A percentile compares a stretch with the other conserved stretches of the same genome.
Conservation (phyloP, 1,140 invertebrate genomes). For the Trissolcus basalis region DNA sequence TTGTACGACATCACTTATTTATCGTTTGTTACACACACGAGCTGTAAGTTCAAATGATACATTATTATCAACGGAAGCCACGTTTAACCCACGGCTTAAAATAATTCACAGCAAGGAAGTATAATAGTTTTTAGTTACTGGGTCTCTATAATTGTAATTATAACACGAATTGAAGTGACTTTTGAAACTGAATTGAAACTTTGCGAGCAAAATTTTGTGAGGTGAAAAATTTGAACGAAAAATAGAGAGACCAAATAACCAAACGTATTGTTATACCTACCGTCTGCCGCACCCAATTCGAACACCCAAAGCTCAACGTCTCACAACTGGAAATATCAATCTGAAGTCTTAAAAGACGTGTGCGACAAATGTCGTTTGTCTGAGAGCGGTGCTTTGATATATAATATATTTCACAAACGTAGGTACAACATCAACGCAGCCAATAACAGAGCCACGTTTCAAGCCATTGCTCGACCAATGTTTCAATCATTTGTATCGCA, state of each 20-base stretch:
- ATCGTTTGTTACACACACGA: conserved; percentile 64
- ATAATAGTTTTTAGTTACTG: conserved; percentile 66
- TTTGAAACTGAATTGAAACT: too few species aligned
- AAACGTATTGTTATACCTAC: conserved; percentile 74
- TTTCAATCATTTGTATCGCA: conserved; percentile 74
- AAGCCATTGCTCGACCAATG: conserved; percentile 69
- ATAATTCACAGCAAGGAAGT: conserved; percentile 62
- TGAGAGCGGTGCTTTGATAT: conserved; percentile 73
- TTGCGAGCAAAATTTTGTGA: too few species aligned
- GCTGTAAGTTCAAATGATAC: conserved; percentile 77
- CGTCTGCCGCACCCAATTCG: conserved; percentile 69
- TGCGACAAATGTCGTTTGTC: conserved; percentile 69
- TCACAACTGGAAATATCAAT: conserved; percentile 74
- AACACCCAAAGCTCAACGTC: conserved; percentile 69
- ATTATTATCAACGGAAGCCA: conserved; percentile 73
- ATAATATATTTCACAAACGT: conserved; percentile 74
- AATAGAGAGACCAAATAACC: conserved; percentile 72
- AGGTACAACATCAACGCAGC: conserved; percentile 73
- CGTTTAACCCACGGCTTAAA: conserved; percentile 66
- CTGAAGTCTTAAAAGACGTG: conserved; percentile 74
- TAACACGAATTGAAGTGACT: too few species aligned
- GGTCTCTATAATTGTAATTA: conserved; percentile 68
- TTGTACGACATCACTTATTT: conserved; percentile 74
- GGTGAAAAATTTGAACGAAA: background rate
- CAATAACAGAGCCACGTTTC: conserved; percentile 71